Base-by-base conservation (phyloP, 2,113 vertebrate species). In the Ctenomys sociabilis region DNA sequence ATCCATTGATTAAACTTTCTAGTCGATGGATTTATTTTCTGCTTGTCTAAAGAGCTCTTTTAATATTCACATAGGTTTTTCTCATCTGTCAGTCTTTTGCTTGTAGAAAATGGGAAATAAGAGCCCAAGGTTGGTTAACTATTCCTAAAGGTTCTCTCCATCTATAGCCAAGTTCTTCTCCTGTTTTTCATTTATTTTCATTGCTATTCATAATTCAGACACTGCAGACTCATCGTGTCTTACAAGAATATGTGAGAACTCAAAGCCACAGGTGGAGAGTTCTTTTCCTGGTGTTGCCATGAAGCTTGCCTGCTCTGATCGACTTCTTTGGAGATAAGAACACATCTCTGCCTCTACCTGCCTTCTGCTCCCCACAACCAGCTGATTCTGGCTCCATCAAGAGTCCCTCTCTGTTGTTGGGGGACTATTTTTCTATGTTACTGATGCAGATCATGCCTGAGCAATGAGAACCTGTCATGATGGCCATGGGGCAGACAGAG, bases 41-140 rank as follows among this genome's bases (percentile, higher is more conserved):
- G 52, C 61, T 95, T 30, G 88, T 80, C 84, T 88, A 26, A 86
- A 87, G 80, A 86, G 59, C 85, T 80, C 61, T 96, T 93, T 49
- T 91, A 92, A 96, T 30, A 52, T 85, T 45, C 63, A 92, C 43
- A 37, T 24, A 78, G 30, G 5, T 17, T 90, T 88, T 82, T 64
- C 43, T 87, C 37, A 52, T 81, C 52, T 66, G n/a, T 89, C 6
- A 61, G 22, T 91, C 45, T 52, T 85, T 66, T 45, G 11, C 40
- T 30, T 59, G 30, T 3, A 75, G 81, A 17, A 75, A 45, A 66
- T 66, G n/a, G 45, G 66, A 82, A 66, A 37, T 45, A 64, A 73
- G 52, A 11, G 24, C 61, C 37, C 30, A 16, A 63, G 61, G 37
- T 52, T 54, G 52, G 28, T 17, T 61, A 64, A 82, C 16, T 61